Evolutionary conservation across 2,113 vertebrate species (phyloP).

Genomic region (Halcyon senegalensis): DNA sequence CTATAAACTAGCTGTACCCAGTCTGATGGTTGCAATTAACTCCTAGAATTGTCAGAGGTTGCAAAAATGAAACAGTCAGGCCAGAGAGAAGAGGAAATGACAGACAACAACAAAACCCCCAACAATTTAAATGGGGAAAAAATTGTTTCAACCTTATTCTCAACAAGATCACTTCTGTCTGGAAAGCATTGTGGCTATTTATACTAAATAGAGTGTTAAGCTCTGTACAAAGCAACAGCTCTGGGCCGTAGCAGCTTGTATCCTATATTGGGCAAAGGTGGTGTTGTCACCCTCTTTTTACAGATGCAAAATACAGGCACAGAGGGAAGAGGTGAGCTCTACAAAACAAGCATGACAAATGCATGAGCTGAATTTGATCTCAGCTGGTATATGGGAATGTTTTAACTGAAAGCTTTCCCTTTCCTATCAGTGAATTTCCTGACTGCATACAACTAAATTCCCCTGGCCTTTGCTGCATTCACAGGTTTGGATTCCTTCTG

Average conservation of each 20-base stretch:
- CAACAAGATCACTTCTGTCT: background rate
- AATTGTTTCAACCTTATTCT: background rate
- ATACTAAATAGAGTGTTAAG: background rate
- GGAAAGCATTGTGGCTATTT: background rate
- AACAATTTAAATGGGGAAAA: background rate
- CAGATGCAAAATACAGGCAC: background rate
- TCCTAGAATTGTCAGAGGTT: background rate
- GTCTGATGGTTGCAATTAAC: background rate
- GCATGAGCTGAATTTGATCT: background rate
- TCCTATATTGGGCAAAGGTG: background rate
- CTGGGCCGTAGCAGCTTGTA: background rate
- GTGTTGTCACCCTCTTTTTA: background rate
- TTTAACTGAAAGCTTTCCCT: background rate
- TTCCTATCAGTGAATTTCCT: background rate
- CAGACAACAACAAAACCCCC: background rate
- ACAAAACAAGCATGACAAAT: background rate
- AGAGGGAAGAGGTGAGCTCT: background rate
- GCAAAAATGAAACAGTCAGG: background rate
- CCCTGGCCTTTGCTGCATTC: background rate
- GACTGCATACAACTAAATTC: background rate
- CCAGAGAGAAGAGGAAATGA: background rate
- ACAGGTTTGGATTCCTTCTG: background rate
- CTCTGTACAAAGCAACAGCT: background rate
- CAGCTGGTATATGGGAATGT: background rate
- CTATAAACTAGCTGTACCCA: background rate